Evolutionary conservation across 2,113 vertebrate species (phyloP).

Genomic region (Vimba vimba): DNA sequence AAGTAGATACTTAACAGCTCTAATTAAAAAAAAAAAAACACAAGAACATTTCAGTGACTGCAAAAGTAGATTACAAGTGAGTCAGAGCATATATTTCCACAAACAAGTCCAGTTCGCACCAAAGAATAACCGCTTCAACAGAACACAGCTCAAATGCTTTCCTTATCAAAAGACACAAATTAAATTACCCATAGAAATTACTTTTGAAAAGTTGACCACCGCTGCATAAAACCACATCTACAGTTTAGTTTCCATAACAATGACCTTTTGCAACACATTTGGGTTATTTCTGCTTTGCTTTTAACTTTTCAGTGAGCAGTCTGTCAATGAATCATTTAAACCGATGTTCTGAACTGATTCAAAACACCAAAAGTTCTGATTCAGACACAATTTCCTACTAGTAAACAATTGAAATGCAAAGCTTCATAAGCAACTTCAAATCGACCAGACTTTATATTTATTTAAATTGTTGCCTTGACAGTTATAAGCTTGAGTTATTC

Average conservation of each 20-base stretch:
- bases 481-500: not conserved
- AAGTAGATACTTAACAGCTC: not conserved
- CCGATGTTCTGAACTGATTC: not conserved
- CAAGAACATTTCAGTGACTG: not conserved
- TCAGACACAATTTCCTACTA: not conserved
- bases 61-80: not conserved
- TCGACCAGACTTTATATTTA: not conserved
- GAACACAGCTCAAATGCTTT: not conserved
- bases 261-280: no score
- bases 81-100: not conserved
- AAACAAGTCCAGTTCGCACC: not conserved
- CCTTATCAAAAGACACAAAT: not conserved
- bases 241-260: no score
- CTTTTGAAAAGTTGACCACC: not conserved
- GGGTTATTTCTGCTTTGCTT: not conserved
- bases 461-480: not conserved
- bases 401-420: not conserved
- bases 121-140: no score
- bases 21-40: not conserved
- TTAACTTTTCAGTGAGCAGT: not conserved
- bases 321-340: not conserved
- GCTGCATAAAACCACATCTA: no score
- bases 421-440: not conserved
- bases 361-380: not conserved
- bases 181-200: no score